Percentiles rank a stretch among this genome's conserved stretches.
These are phyloP conservation scores for Hypomesus transpacificus DNA, from an alignment of 2,113 vertebrate species.

Conservation along the genomic window DNA sequence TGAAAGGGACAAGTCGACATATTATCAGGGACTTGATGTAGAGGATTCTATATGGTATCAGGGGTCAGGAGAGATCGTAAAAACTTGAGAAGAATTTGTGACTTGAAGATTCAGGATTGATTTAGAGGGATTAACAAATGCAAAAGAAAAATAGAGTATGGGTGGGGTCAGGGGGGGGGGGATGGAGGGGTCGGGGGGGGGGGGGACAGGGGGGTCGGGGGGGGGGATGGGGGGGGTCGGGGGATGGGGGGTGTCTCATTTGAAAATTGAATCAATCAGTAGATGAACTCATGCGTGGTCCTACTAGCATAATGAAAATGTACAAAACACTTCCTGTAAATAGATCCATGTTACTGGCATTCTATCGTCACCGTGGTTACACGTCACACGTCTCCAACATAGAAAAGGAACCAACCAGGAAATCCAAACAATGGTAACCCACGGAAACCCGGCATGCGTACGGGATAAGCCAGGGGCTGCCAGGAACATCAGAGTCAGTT, in stretches of 20 bases:
- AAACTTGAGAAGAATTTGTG: no score
- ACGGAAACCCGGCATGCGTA: background rate
- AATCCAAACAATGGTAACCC: background rate
- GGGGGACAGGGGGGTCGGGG: constrained; percentile 13
- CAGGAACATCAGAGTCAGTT: no score
- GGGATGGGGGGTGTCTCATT: constrained; percentile 29
- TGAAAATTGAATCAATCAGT: constrained; percentile 51
- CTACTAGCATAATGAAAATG: constrained; percentile 35
- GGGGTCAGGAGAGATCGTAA: no score
- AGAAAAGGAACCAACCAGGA: background rate
- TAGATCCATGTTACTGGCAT: background rate
- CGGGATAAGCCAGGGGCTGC: no score
- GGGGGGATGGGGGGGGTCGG: constrained; percentile 3
- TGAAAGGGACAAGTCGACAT: no score
- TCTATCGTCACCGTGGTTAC: background rate
- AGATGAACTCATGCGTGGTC: constrained; percentile 39
- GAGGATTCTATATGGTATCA: no score
- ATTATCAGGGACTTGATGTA: no score
- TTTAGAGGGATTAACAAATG: background rate
- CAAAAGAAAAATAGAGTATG: constrained; percentile 20
- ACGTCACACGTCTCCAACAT: no score
- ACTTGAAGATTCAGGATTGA: background rate
- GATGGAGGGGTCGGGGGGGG: constrained; percentile 34
- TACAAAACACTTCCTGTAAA: constrained; percentile 30
- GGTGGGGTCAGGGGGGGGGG: constrained; percentile 14